Percentiles rank a stretch among this genome's conserved stretches.
Conservation (phyloP, 35 echinoderm and acorn worm genomes). For the Lytechinus pictus region DNA sequence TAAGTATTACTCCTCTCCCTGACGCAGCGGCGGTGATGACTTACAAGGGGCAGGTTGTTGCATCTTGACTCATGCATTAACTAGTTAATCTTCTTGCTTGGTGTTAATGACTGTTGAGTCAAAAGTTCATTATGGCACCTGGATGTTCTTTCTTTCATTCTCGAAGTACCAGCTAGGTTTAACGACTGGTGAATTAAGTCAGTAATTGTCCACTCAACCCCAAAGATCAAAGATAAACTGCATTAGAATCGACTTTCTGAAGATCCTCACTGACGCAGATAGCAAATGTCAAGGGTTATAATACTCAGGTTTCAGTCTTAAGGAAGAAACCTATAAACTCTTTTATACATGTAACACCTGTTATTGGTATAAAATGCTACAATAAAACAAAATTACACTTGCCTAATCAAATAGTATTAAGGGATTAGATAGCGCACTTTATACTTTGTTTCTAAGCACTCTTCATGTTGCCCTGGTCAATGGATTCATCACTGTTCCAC, state of each 20-base stretch:
- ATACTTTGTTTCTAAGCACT: too few species aligned
- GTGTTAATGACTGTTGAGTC: constrained; percentile 7
- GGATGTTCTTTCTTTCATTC: not conserved
- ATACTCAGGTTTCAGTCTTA: too few species aligned
- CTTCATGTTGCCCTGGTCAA: too few species aligned
- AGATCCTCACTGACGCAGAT: not conserved
- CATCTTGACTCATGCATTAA: constrained; percentile 11
- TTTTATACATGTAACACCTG: too few species aligned
- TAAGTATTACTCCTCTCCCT: not conserved
- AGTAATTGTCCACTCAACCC: not conserved
- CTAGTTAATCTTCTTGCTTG: constrained; percentile 3
- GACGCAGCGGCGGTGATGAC: not conserved
- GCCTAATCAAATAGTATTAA: too few species aligned
- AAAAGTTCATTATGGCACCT: not conserved
- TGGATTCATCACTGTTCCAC: too few species aligned
- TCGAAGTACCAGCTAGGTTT: not conserved
- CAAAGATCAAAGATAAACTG: not conserved
- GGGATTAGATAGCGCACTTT: too few species aligned
- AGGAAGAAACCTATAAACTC: too few species aligned
- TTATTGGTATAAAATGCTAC: too few species aligned
- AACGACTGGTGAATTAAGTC: not conserved
- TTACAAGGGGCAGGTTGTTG: not conserved
- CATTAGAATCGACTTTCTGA: not conserved
- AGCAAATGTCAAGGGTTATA: not conserved
- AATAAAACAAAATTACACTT: too few species aligned